Base-by-base conservation (phyloP, 2,113 vertebrate species). In the Ornithorhynchus anatinus region DNA sequence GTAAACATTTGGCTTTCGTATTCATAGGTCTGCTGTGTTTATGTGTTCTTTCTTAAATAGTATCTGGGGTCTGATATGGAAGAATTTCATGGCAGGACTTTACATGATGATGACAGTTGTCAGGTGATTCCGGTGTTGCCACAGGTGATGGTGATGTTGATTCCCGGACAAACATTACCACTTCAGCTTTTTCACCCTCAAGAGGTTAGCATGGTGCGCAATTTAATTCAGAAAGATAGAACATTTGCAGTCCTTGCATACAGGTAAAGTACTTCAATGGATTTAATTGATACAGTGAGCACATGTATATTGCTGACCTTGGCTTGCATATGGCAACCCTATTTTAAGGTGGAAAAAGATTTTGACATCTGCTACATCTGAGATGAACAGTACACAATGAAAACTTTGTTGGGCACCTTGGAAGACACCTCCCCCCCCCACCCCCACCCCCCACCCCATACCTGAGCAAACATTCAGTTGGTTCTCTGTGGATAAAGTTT, bases 181-280 rank as follows among this genome's bases (percentile, higher is more conserved):
- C 94, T 99, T 60, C 96, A 97, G 89, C 97, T 99, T 8, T 99
- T 96, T 85, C 87, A 86, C 70, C 97, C 98, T 0, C 97, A 98
- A 81, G 98, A 99, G 88, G 97, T 99, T 92, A 99, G 96, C 89
- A 97, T 99, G 97, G 96, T 99, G 91, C 92, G 97, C 57, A 95
- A 89, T 59, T 86, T 99, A 70, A 96, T 99, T 79, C 96, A 97
- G 91, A 95, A 82, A 59, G 98, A 99, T 82, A 93, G 98, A 77
- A 99, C 98, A 2, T 99, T 99, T 76, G 98, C 97, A 17, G 97
- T 99, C 53, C 96, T 99, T 8, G 96, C 98, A 5, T 95, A 97
- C 93, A 97, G 97, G 98, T 99, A 89, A 87, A 65, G 65, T 33
- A 54, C 50, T 32, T 17, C 6, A 51, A 27, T 39, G 33, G 48